Conservation (phyloP, 2,888 invertebrate genomes). For the Agrochola macilenta region DNA sequence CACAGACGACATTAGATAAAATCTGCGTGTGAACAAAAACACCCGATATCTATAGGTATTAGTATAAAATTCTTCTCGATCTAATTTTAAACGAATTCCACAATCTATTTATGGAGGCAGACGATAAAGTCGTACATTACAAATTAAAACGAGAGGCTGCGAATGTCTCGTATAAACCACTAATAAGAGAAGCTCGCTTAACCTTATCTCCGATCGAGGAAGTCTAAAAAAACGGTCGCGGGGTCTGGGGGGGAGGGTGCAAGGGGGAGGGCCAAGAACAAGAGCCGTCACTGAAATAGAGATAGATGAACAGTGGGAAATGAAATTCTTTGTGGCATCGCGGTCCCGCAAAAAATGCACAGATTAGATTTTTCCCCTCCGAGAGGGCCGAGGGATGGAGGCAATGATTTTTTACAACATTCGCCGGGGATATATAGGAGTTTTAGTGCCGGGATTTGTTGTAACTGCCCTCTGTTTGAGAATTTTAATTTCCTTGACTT, state of each 20-base stretch:
- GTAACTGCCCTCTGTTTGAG: slow-evolving; percentile 89
- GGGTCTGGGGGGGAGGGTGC: slow-evolving; percentile 72
- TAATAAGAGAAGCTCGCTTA: slow-evolving; percentile 89
- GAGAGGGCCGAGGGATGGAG: slow-evolving; percentile 88
- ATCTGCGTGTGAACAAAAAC: slow-evolving; percentile 41
- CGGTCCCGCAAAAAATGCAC: slow-evolving; percentile 91
- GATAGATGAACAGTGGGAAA: slow-evolving; percentile 91
- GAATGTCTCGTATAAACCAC: slow-evolving; percentile 86
- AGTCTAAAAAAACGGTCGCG: slow-evolving; percentile 88
- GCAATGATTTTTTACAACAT: slow-evolving; percentile 91
- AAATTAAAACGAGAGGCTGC: slow-evolving; percentile 82
- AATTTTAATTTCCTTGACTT: slow-evolving; percentile 90
- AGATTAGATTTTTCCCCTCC: slow-evolving; percentile 91
- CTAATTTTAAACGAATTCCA: slow-evolving; percentile 16
- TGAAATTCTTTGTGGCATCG: slow-evolving; percentile 91
- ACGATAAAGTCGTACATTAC: slow-evolving; percentile 73
- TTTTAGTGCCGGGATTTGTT: slow-evolving; percentile 89
- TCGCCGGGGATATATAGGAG: slow-evolving; percentile 88
- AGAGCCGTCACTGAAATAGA: slow-evolving; percentile 91
- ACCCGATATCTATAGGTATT: slow-evolving; percentile 2
- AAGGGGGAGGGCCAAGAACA: slow-evolving; percentile 86
- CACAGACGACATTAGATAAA: slow-evolving; percentile 6
- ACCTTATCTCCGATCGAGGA: slow-evolving; percentile 90
- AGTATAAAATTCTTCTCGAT: background rate
- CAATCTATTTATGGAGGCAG: slow-evolving; percentile 54